phyloP scores from a whole-genome alignment of 2,113 vertebrate species.

The Meleagris gallopavo region DNA sequence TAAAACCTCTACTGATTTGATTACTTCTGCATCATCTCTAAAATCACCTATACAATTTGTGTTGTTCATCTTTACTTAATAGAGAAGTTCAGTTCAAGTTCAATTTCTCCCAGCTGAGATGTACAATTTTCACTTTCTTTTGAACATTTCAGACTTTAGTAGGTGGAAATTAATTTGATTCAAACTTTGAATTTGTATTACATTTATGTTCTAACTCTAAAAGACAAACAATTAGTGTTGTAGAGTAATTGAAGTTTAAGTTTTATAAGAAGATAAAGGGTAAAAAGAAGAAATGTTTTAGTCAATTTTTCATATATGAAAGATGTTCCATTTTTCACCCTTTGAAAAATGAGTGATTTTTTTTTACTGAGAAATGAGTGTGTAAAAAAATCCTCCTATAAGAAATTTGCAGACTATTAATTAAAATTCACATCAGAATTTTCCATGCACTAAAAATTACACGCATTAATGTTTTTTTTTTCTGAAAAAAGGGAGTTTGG shows the following conservation, averaged over 20 bases:
- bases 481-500: neutral
- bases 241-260: neutral
- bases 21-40: neutral
- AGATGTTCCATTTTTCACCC: neutral
- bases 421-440: neutral
- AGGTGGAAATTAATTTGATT: neutral
- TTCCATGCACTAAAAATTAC: neutral
- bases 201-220: neutral
- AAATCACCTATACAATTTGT: neutral
- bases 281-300: neutral
- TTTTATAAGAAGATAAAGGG: neutral
- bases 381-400: accelerated
- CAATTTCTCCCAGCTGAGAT: neutral
- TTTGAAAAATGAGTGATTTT: neutral
- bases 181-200: neutral
- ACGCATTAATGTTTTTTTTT: neutral
- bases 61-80: neutral
- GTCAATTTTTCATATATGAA: neutral
- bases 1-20: neutral
- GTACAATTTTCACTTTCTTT: neutral
- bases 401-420: neutral
- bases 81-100: neutral
- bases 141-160: neutral
- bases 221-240: neutral
- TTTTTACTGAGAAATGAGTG: neutral